These are phyloP conservation scores for Trachops cirrhosus DNA, from an alignment of 2,797 vertebrate genomes.

Conservation along the genomic window DNA sequence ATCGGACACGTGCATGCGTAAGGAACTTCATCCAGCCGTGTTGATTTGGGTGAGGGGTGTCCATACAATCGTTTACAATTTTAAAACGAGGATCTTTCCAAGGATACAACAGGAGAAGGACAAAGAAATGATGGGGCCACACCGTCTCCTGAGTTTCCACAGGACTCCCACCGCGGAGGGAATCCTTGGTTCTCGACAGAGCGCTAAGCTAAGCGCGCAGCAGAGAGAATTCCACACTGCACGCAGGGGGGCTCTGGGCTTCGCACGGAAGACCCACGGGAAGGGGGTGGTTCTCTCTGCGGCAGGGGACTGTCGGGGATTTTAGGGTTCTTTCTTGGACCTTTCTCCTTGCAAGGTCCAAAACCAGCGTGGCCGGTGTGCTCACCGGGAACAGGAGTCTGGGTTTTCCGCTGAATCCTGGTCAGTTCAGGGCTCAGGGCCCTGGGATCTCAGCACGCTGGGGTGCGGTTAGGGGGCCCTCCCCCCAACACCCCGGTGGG, in stretches of 20 bases:
- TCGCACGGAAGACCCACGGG: not conserved
- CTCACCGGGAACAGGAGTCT: not conserved
- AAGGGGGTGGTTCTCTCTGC: not conserved
- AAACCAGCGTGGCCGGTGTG: accelerated
- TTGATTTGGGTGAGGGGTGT: too few relatives aligned
- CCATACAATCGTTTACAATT: not conserved
- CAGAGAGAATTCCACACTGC: not conserved
- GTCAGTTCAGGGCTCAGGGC: not conserved
- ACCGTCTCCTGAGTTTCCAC: too few relatives aligned
- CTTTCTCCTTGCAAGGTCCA: not conserved
- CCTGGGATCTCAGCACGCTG: not conserved
- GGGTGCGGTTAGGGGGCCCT: not conserved
- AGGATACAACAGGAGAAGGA: too few relatives aligned
- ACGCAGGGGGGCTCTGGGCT: not conserved
- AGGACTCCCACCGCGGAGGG: not conserved
- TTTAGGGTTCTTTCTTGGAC: not conserved
- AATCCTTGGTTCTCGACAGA: not conserved
- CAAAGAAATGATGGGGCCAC: not conserved
- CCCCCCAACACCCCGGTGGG: not conserved
- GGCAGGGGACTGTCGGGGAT: accelerated
- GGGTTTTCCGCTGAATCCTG: not conserved
- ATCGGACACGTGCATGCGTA: accelerated
- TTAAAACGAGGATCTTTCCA: not conserved
- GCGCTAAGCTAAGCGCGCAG: too few relatives aligned
- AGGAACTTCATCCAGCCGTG: not conserved